Conservation (phyloP, 1,140 invertebrate species). For the Dysdera silvatica region DNA sequence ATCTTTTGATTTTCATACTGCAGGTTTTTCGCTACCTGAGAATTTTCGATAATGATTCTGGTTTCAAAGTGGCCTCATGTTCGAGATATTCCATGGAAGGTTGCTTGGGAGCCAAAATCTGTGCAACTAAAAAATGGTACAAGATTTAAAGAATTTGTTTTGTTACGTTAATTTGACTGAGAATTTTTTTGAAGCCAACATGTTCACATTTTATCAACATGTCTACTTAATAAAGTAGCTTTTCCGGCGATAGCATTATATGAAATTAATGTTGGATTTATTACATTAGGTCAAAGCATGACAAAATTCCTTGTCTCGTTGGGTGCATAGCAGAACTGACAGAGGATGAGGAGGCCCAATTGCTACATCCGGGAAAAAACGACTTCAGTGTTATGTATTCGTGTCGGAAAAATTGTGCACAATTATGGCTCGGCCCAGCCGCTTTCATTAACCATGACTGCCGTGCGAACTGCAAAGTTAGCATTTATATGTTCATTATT, state of each 20-base stretch:
- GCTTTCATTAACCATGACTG: constrained; percentile 99
- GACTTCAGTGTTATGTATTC: constrained; percentile 99
- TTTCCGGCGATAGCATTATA: too few species aligned
- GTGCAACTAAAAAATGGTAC: constrained; percentile 86
- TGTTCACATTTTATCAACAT: too few species aligned
- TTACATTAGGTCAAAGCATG: constrained; percentile 63
- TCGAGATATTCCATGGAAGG: constrained; percentile 92
- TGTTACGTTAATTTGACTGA: not conserved
- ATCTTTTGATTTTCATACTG: constrained; percentile 1
- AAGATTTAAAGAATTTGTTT: not conserved
- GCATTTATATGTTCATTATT: too few species aligned
- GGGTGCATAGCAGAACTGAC: constrained; percentile 96
- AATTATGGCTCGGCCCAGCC: constrained; percentile 96
- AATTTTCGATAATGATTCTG: constrained; percentile 88
- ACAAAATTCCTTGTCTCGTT: constrained; percentile 89
- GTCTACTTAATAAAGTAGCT: too few species aligned
- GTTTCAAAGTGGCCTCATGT: constrained; percentile 89
- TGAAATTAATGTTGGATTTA: not conserved
- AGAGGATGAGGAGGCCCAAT: constrained; percentile 79
- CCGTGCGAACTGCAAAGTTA: constrained; percentile 78
- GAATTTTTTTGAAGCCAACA: constrained; percentile 5
- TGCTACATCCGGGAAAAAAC: constrained; percentile 91
- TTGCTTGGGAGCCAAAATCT: constrained; percentile 91
- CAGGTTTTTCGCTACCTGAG: constrained; percentile 87
- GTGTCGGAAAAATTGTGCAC: constrained; percentile 96